Conservation (phyloP, 2,888 invertebrate genomes). For the Leucoptera coffeella region DNA sequence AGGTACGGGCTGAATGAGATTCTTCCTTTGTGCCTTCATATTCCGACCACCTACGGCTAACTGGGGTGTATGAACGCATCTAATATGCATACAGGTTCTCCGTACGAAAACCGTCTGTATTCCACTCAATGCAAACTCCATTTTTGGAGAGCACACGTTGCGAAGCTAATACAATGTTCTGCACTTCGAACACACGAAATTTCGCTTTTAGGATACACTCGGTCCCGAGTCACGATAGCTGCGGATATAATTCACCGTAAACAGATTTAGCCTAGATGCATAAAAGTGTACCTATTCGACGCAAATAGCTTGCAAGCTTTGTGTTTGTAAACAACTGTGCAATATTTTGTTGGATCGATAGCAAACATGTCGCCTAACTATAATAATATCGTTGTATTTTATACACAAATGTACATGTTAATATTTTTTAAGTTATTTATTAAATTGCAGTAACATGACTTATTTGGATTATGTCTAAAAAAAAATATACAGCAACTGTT, state of each 20-base stretch:
- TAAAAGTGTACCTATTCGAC: too few relatives aligned
- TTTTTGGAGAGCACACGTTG: neutral
- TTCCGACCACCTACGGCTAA: conserved; percentile 30
- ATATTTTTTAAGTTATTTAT: too few relatives aligned
- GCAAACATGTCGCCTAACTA: too few relatives aligned
- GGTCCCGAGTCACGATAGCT: conserved; percentile 15
- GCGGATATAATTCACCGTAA: conserved; percentile 26
- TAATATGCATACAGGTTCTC: conserved; percentile 9
- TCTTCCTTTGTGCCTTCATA: conserved; percentile 35
- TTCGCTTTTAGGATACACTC: conserved; percentile 29
- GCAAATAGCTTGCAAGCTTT: too few relatives aligned
- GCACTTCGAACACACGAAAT: conserved; percentile 20
- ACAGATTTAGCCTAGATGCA: too few relatives aligned
- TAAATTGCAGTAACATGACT: too few relatives aligned
- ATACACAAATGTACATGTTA: too few relatives aligned
- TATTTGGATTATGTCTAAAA: too few relatives aligned
- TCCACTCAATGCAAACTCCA: neutral
- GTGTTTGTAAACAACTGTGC: too few relatives aligned
- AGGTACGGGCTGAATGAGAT: conserved; percentile 27
- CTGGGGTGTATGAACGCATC: conserved; percentile 18
- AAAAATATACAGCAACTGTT: too few relatives aligned
- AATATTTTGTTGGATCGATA: too few relatives aligned
- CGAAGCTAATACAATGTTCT: conserved; percentile 20
- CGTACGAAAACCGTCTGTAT: neutral
- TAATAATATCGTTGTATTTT: too few relatives aligned